Conservation (phyloP, 2,113 vertebrate species). For the Oreochromis aureus region DNA sequence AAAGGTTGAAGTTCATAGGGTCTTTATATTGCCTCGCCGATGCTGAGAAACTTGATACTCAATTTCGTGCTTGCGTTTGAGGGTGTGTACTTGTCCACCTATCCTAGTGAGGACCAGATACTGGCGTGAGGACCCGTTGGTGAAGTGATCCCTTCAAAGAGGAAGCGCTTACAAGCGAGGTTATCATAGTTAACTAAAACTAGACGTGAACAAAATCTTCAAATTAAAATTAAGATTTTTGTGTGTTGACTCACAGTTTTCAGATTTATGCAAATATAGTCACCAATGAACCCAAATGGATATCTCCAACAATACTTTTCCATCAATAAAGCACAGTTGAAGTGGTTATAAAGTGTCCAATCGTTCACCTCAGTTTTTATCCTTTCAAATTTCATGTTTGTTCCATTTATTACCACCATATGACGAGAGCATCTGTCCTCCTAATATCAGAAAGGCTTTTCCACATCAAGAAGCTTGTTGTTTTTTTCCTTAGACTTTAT, state of each 20-base stretch:
- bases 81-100: neutral
- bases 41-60: constrained; percentile 5
- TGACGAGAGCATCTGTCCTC: neutral
- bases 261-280: neutral
- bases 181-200: neutral
- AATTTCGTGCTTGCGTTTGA: neutral
- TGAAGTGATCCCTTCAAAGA: neutral
- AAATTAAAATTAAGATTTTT: neutral
- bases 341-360: neutral
- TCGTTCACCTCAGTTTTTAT: neutral
- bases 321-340: neutral
- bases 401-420: neutral
- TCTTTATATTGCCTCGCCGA: constrained; percentile 3
- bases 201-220: neutral
- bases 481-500: constrained; percentile 62
- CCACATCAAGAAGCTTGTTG: neutral
- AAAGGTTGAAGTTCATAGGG: neutral
- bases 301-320: neutral
- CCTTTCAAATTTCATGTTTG: neutral
- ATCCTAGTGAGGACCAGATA: neutral
- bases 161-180: neutral
- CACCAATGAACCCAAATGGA: neutral
- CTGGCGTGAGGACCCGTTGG: neutral
- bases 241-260: neutral
- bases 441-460: neutral